phyloP scores from a whole-genome alignment of 2,888 invertebrate species.

The Callosobruchus maculatus region DNA sequence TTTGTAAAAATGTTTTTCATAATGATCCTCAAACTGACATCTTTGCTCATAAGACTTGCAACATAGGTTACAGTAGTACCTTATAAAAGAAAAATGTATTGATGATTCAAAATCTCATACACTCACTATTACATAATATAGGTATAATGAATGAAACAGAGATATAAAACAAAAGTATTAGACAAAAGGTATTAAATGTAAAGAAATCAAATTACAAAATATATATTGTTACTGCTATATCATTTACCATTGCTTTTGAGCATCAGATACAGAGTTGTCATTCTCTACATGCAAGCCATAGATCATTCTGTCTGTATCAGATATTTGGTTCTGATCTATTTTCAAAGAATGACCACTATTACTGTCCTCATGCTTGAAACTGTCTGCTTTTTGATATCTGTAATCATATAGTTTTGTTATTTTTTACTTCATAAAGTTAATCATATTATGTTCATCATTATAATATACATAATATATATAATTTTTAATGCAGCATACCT shows the following conservation, averaged over 20 bases:
- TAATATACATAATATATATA: background rate
- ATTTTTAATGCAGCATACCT: background rate
- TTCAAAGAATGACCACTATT: constrained; percentile 15
- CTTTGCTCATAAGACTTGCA: constrained; percentile 43
- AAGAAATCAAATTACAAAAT: no score
- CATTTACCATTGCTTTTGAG: background rate
- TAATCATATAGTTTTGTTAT: no score
- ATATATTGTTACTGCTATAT: background rate
- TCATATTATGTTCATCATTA: background rate
- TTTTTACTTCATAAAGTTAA: no score
- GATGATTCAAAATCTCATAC: no score
- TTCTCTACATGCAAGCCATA: constrained; percentile 13
- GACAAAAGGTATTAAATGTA: no score
- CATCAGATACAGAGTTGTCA: constrained; percentile 6
- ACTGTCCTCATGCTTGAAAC: constrained; percentile 15
- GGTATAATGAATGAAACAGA: no score
- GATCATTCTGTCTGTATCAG: background rate
- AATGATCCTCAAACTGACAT: constrained; percentile 44
- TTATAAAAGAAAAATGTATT: background rate
- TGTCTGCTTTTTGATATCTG: background rate
- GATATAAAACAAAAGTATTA: no score
- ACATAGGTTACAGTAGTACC: constrained; percentile 47
- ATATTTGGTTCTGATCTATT: constrained; percentile 12
- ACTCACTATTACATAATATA: no score
- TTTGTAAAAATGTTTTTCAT: constrained; percentile 46